Percentiles rank a stretch among this genome's conserved stretches.
phyloP scores from a whole-genome alignment of 2,888 invertebrate genomes.

The Malthinus seriepunctatus region DNA sequence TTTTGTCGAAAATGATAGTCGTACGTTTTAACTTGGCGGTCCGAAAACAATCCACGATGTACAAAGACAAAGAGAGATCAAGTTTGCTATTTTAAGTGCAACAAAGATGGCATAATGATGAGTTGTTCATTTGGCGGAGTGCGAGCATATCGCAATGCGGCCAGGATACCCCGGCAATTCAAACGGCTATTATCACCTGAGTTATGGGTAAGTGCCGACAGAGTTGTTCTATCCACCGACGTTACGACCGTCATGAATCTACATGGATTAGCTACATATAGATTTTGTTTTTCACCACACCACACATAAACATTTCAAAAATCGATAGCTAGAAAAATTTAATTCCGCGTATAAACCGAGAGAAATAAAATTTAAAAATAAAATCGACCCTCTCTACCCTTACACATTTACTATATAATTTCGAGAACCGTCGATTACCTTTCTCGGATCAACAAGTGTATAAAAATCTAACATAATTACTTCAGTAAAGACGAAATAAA shows the following conservation, averaged over 20 bases:
- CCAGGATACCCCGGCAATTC: conserved; percentile 51
- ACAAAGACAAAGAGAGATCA: conserved; percentile 38
- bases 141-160: conserved; percentile 54
- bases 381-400: neutral
- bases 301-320: neutral
- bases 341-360: neutral
- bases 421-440: neutral
- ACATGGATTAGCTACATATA: conserved; percentile 45
- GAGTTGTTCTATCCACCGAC: conserved; percentile 52
- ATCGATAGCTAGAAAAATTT: too few relatives aligned
- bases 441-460: conserved; percentile 45
- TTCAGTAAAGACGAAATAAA: conserved; percentile 48
- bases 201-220: conserved; percentile 54
- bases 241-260: conserved; percentile 50
- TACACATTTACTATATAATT: conserved; percentile 1
- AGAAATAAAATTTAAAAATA: neutral
- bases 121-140: conserved; percentile 54
- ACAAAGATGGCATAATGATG: conserved; percentile 47
- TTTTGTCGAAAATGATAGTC: conserved; percentile 45
- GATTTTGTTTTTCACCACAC: conserved; percentile 20
- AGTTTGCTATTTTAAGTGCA: conserved; percentile 36
- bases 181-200: conserved; percentile 56
- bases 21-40: conserved; percentile 48
- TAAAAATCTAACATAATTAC: conserved; percentile 52
- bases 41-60: conserved; percentile 52